These are phyloP conservation scores for Platycercus adscitus DNA, from an alignment of 2,113 vertebrate genomes.

Conservation along the genomic window DNA sequence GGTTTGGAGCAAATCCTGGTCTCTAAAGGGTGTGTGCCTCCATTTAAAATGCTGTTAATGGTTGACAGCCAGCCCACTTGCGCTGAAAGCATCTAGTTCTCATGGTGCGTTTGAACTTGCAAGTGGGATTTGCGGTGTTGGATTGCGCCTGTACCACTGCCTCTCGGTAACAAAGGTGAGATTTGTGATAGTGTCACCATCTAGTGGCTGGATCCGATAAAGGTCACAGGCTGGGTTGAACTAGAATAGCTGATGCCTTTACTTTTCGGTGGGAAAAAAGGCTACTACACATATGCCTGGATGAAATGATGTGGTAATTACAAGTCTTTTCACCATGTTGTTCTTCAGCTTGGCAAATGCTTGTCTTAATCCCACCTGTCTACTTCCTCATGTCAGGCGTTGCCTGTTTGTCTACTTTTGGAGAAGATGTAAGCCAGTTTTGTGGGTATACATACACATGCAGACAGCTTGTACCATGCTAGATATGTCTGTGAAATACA, in stretches of 20 bases:
- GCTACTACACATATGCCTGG: neutral
- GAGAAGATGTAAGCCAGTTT: neutral
- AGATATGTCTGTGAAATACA: neutral
- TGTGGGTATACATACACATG: neutral
- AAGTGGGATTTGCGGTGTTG: neutral
- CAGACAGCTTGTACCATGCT: neutral
- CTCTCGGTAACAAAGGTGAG: neutral
- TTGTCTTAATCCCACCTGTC: neutral
- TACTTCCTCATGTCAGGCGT: neutral
- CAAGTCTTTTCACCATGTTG: neutral
- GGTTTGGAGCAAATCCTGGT: constrained; percentile 21
- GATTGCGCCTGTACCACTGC: neutral
- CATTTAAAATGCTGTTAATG: neutral
- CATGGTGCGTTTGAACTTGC: neutral
- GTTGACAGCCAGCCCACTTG: neutral
- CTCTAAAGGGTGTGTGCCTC: neutral
- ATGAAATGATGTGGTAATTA: neutral
- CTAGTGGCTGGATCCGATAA: constrained; percentile 13
- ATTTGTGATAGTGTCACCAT: constrained; percentile 23
- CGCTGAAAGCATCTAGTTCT: neutral
- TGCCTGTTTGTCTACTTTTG: neutral
- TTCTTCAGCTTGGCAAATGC: neutral
- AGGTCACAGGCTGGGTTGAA: neutral
- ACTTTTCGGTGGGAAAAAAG: neutral
- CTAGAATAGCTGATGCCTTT: neutral